These are phyloP conservation scores for Anas capensis DNA, from an alignment of 2,797 vertebrate species.

Conservation along the genomic window DNA sequence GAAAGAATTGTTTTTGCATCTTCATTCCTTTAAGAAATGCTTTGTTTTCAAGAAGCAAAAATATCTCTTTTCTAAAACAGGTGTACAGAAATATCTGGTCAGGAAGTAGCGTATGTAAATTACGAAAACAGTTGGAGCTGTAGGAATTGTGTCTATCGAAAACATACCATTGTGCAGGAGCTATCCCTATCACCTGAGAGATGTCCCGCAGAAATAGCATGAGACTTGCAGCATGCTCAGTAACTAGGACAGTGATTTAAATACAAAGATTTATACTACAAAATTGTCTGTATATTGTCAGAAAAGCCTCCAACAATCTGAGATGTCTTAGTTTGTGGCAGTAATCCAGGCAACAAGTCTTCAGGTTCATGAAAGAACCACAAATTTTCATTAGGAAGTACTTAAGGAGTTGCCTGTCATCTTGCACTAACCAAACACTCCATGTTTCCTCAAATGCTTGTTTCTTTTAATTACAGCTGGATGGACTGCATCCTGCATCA, in stretches of 20 bases:
- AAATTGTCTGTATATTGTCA: neutral
- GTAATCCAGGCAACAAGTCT: neutral
- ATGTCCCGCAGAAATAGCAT: accelerated
- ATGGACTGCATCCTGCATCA: neutral
- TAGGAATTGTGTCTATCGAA: neutral
- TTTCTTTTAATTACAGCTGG: neutral
- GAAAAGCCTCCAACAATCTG: neutral
- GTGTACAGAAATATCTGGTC: neutral
- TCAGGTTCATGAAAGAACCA: neutral
- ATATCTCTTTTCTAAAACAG: neutral
- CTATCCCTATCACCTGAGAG: neutral
- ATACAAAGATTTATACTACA: neutral
- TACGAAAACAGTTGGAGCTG: neutral
- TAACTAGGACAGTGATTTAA: neutral
- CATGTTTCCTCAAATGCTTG: accelerated
- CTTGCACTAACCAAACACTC: neutral
- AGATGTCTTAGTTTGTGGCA: neutral
- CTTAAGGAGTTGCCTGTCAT: accelerated
- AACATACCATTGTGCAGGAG: neutral
- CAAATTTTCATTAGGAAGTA: neutral
- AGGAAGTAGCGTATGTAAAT: neutral
- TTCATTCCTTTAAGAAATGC: neutral
- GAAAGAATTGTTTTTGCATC: neutral
- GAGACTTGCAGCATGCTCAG: accelerated
- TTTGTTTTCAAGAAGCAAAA: neutral